Base-by-base conservation (phyloP, 1,140 invertebrate species). In the Hylyphantes graminicola region DNA sequence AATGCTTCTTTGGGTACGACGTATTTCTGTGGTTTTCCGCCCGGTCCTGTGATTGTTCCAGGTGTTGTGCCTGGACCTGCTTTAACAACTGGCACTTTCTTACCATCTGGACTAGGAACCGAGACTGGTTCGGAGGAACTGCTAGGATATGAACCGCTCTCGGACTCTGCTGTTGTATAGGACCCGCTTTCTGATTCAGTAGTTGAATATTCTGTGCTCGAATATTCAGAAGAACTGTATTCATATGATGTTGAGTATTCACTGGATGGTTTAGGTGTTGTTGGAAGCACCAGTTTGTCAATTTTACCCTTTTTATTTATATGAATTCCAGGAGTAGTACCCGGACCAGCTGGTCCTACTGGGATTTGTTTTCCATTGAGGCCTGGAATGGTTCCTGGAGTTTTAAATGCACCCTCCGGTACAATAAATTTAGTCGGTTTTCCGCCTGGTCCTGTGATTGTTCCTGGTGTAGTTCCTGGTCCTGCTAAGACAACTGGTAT, bases 391-490 rank as follows among this genome's bases (percentile, higher is more conserved):
- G 19, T 8, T 2, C 35, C 54, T 7, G 74, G 48, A 10, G 74
- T 76, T 3, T 13, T 63, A n/a, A n/a, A n/a, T n/a, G n/a, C n/a
- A n/a, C n/a, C n/a, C n/a, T n/a, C n/a, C 7, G 70, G 70, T 11
- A 73, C 70, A 19, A 53, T 73, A 21, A 73, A 61, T n/a, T 17
- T 70, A n/a, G 15, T 50, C 35, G 54, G 51, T n/a, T 65, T 51
- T 54, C 75, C 75, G 67, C 67, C 59, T 6, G 59, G 50, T 15
- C 48, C 75, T 1, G 75, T 78, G 21, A 54, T 15, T 11, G 63
- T 19, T 19, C 75, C 75, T 48, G 75, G 75, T 21, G 75, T 78
- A 2, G 75, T 78, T 8, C 75, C 75, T 7, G 61, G 75, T 19
- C 75, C 75, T 48, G 75, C 75, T 19, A 63, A 63, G 54, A 64